A percentile compares a stretch with the other conserved stretches of the same genome.
Evolutionary conservation across 2,888 invertebrate species (phyloP).

Genomic region (Limnephilus auricula): DNA sequence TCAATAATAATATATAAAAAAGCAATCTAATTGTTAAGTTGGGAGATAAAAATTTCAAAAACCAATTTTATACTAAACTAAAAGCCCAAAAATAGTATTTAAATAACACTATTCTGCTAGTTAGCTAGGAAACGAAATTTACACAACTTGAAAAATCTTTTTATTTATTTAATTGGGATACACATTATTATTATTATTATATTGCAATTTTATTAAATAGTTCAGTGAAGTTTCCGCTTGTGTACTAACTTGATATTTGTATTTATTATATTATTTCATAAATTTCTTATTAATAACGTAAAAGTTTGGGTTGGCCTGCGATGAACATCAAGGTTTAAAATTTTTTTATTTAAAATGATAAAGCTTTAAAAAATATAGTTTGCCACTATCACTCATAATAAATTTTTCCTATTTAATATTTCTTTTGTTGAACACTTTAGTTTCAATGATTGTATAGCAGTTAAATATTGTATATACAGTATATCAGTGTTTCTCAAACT

Average conservation of each 20-base stretch:
- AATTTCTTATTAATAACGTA: background rate
- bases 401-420: background rate
- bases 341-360: background rate
- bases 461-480: background rate
- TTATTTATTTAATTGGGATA: background rate
- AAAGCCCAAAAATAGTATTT: background rate
- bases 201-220: background rate
- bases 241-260: background rate
- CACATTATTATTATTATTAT: background rate
- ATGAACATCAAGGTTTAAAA: background rate
- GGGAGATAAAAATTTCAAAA: background rate
- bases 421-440: background rate
- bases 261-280: background rate
- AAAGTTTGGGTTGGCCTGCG: background rate
- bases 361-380: background rate
- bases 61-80: background rate
- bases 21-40: background rate
- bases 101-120: background rate
- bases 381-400: background rate
- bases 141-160: background rate
- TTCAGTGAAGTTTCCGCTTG: background rate
- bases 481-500: conserved; percentile 1
- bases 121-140: background rate
- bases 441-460: background rate
- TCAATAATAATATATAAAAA: background rate